Conservation (phyloP, 2,888 invertebrate genomes). For the Metopia argyrocephala region DNA sequence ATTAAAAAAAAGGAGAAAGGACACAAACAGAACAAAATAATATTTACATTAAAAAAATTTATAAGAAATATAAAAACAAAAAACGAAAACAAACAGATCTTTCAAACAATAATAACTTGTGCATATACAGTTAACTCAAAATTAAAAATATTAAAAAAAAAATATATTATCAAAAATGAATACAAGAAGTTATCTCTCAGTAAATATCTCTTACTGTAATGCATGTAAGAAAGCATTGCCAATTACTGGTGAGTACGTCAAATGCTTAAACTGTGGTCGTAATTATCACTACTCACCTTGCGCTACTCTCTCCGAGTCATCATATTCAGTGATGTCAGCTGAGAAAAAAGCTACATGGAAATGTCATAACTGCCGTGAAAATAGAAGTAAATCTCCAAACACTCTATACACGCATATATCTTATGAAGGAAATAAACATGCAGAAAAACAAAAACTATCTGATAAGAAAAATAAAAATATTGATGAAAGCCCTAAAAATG, state of each 20-base stretch:
- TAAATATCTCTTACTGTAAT: too few relatives aligned
- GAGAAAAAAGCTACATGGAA: constrained; percentile 15
- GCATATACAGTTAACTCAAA: too few relatives aligned
- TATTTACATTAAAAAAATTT: too few relatives aligned
- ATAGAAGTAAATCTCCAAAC: constrained; percentile 1
- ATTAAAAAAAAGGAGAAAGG: too few relatives aligned
- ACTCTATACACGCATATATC: background rate
- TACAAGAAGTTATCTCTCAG: too few relatives aligned
- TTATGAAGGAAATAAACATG: background rate
- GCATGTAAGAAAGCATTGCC: constrained; percentile 1
- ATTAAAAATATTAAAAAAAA: too few relatives aligned
- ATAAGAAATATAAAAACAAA: too few relatives aligned
- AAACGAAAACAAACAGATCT: too few relatives aligned
- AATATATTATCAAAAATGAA: too few relatives aligned
- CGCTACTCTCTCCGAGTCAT: too few relatives aligned
- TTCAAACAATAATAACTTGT: too few relatives aligned
- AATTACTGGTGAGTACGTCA: background rate
- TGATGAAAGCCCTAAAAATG: background rate
- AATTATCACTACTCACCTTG: constrained; percentile 19
- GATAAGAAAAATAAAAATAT: background rate
- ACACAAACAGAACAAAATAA: too few relatives aligned
- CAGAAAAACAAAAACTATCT: background rate
- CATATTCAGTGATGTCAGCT: background rate
- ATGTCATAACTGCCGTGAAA: background rate
- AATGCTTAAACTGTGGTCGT: background rate